A percentile compares a stretch with the other conserved stretches of the same genome.
Conservation (phyloP, 2,113 vertebrate genomes). For the Tichodroma muraria region DNA sequence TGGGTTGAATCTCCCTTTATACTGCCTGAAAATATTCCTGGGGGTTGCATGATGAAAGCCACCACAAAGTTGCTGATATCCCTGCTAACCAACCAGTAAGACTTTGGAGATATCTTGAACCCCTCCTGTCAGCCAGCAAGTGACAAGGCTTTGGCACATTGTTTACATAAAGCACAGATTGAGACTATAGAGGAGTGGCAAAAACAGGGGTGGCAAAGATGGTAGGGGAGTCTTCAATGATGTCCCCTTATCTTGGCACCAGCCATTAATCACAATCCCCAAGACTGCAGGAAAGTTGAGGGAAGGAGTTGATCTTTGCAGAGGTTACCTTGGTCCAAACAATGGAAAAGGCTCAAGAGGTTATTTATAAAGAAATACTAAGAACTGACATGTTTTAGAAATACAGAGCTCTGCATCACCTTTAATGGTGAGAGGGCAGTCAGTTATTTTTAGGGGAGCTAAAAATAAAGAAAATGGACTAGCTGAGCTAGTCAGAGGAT, state of each 20-base stretch:
- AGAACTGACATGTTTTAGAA: not conserved
- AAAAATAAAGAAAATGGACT: slow-evolving; percentile 35
- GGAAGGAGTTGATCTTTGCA: not conserved
- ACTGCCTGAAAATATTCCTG: not conserved
- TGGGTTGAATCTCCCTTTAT: not conserved
- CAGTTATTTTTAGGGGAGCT: slow-evolving; percentile 16
- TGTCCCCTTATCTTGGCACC: not conserved
- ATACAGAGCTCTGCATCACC: not conserved
- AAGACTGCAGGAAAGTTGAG: not conserved
- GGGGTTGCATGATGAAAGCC: not conserved
- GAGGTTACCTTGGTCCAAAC: not conserved
- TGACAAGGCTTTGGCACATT: not conserved
- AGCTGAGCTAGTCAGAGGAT: not conserved
- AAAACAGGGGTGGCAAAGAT: not conserved
- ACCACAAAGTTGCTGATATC: not conserved
- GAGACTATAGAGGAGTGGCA: not conserved
- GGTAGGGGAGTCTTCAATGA: not conserved
- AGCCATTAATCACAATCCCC: not conserved
- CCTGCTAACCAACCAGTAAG: not conserved
- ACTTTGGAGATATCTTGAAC: not conserved
- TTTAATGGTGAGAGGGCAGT: slow-evolving; percentile 5
- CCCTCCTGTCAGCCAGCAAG: not conserved
- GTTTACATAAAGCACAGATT: not conserved
- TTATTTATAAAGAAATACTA: not conserved
- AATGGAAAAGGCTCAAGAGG: not conserved